Evolutionary conservation across 2,888 invertebrate genomes (phyloP).

Genomic region (Phaonia tiefii): DNA sequence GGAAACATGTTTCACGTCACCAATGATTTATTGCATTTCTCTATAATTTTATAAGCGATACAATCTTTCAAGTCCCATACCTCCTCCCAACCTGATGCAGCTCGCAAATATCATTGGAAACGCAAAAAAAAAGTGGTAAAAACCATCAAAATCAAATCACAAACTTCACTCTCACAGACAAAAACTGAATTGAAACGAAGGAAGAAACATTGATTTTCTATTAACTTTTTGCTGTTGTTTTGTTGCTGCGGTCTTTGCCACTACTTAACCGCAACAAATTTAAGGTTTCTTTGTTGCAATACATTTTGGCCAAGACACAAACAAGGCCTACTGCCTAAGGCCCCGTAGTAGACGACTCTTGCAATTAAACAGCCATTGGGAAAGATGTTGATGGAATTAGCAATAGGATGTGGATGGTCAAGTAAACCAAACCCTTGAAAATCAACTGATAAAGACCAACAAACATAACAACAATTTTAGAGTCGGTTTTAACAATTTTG

Average conservation of each 20-base stretch:
- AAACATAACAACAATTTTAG: background rate
- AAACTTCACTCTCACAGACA: background rate
- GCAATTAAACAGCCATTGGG: background rate
- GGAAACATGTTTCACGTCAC: conserved; percentile 55
- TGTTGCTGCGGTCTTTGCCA: too few relatives aligned
- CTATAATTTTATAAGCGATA: conserved; percentile 22
- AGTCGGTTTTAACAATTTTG: background rate
- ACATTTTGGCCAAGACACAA: conserved; percentile 3
- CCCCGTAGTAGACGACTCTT: background rate
- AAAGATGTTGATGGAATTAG: too few relatives aligned
- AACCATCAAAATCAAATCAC: background rate
- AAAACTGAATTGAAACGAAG: background rate
- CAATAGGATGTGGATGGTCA: too few relatives aligned
- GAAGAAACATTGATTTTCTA: conserved; percentile 18
- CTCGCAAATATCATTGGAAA: too few relatives aligned
- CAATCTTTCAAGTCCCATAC: too few relatives aligned
- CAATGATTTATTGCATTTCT: conserved; percentile 54
- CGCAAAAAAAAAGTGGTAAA: background rate
- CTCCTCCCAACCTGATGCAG: too few relatives aligned
- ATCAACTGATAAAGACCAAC: background rate
- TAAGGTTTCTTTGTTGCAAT: conserved; percentile 25
- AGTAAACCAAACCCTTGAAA: background rate
- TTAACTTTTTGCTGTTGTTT: conserved; percentile 5
- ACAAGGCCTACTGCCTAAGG: background rate
- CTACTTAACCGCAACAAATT: background rate